These are phyloP conservation scores for Philereme vetulata DNA, from an alignment of 2,888 invertebrate genomes.

Conservation along the genomic window DNA sequence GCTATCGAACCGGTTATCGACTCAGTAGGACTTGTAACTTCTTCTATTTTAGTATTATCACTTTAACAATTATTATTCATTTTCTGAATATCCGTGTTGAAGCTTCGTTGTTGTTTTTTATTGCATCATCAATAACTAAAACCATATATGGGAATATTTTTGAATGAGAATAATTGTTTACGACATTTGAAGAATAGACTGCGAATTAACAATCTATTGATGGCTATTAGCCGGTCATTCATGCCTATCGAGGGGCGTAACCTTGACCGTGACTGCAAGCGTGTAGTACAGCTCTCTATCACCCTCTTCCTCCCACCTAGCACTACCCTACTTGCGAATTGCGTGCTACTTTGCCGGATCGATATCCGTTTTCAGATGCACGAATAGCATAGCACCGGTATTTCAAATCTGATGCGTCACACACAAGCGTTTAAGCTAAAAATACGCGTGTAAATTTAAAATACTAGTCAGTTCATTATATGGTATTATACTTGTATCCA, in stretches of 20 bases:
- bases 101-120: not conserved
- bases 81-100: conserved; percentile 1
- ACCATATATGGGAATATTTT: not conserved
- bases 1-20: conserved; percentile 9
- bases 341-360: conserved; percentile 56
- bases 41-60: conserved; percentile 5
- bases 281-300: conserved; percentile 50
- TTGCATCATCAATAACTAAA: conserved; percentile 3
- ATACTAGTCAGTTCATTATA: too few species aligned
- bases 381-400: conserved; percentile 1
- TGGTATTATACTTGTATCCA: too few species aligned
- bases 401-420: conserved; percentile 9
- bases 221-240: conserved; percentile 56
- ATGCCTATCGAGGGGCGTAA: conserved; percentile 58
- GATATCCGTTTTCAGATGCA: conserved; percentile 43
- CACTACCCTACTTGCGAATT: conserved; percentile 41
- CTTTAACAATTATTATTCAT: conserved; percentile 2
- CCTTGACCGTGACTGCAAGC: conserved; percentile 70
- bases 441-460: not conserved
- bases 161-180: not conserved
- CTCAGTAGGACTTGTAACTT: not conserved
- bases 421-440: not conserved
- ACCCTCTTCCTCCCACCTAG: conserved; percentile 45
- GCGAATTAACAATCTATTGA: conserved; percentile 35
- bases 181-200: not conserved